These are phyloP conservation scores for Orchesella cincta DNA, from an alignment of 1,140 invertebrate genomes.

Conservation along the genomic window DNA sequence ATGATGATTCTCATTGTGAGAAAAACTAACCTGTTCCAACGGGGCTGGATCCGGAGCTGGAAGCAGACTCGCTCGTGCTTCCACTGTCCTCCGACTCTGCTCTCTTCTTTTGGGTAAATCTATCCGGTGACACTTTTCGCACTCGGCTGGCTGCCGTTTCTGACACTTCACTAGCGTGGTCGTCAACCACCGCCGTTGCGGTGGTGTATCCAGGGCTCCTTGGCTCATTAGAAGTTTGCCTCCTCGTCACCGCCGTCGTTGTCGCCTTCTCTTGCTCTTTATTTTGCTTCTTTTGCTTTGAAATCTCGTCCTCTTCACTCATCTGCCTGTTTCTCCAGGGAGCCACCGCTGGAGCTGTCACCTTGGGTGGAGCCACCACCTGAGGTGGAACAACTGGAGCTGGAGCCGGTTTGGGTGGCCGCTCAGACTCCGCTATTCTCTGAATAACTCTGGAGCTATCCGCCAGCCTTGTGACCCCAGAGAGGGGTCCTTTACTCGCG, in stretches of 20 bases:
- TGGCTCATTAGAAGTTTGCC: constrained; percentile 28
- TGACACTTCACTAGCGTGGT: constrained; percentile 51
- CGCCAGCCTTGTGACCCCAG: constrained; percentile 83
- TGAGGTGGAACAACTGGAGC: constrained; percentile 57
- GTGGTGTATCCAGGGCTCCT: constrained; percentile 31
- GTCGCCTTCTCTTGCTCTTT: constrained; percentile 64
- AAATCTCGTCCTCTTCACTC: constrained; percentile 86
- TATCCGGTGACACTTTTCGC: constrained; percentile 43
- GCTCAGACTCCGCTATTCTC: constrained; percentile 45
- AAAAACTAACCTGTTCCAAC: constrained; percentile 62
- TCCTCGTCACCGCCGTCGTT: constrained; percentile 58
- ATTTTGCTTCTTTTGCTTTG: constrained; percentile 83
- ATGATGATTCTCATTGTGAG: constrained; percentile 55
- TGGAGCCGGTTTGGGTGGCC: constrained; percentile 58
- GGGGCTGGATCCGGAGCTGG: constrained; percentile 63
- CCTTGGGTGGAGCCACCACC: constrained; percentile 28
- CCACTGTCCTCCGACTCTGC: constrained; percentile 47
- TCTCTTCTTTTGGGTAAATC: constrained; percentile 43
- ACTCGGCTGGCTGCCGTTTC: constrained; percentile 54
- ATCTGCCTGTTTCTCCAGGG: constrained; percentile 63
- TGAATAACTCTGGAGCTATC: constrained; percentile 63
- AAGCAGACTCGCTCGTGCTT: constrained; percentile 40
- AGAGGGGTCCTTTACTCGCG: constrained; percentile 75
- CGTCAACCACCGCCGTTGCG: constrained; percentile 53
- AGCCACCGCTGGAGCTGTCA: constrained; percentile 35